Conservation (phyloP, 2,113 vertebrate genomes). For the Lates calcarifer region DNA sequence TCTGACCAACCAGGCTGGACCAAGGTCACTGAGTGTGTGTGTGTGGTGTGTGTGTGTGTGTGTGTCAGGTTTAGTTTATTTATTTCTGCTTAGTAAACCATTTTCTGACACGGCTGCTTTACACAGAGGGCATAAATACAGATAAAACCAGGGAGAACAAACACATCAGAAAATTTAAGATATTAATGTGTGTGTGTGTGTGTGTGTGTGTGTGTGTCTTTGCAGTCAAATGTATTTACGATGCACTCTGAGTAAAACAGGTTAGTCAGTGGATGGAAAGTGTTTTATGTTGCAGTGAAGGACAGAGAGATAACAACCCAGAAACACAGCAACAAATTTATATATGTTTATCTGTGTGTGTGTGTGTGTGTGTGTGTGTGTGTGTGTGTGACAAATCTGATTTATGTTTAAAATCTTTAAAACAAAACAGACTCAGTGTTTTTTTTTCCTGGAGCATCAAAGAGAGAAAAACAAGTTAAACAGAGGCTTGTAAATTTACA, state of each 20-base stretch:
- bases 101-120: slow-evolving; percentile 33
- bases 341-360: slow-evolving; percentile 10
- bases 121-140: slow-evolving; percentile 43
- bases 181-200: neutral
- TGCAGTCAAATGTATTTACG: slow-evolving; percentile 50
- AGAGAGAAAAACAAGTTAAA: slow-evolving; percentile 20
- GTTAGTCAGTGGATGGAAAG: slow-evolving; percentile 25
- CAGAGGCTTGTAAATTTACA: neutral
- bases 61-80: slow-evolving; percentile 42
- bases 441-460: slow-evolving; percentile 1
- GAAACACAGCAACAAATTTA: slow-evolving; percentile 27
- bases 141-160: slow-evolving; percentile 43
- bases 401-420: slow-evolving; percentile 29
- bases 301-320: slow-evolving; percentile 29
- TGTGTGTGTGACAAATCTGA: slow-evolving; percentile 12
- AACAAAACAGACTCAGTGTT: slow-evolving; percentile 16
- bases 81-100: slow-evolving; percentile 50
- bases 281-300: slow-evolving; percentile 21
- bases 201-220: neutral
- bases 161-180: slow-evolving; percentile 21
- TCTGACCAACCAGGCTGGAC: neutral
- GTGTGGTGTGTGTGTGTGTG: slow-evolving; percentile 17
- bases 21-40: slow-evolving; percentile 47
- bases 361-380: slow-evolving; percentile 5
- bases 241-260: slow-evolving; percentile 46